phyloP scores from a whole-genome alignment of 2,888 invertebrate species.

The Syritta pipiens region DNA sequence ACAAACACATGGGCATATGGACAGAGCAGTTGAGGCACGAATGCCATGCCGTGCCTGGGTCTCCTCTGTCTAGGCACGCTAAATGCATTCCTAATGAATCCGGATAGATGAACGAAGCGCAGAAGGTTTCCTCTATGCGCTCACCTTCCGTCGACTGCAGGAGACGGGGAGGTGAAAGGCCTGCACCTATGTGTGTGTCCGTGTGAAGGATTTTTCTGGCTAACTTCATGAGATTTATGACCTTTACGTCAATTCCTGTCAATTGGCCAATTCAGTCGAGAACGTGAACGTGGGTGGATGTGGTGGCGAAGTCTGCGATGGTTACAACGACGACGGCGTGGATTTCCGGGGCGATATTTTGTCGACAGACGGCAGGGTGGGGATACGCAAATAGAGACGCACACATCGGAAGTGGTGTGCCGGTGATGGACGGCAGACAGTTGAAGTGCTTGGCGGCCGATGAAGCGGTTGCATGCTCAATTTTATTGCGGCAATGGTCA shows the following conservation, averaged over 20 bases:
- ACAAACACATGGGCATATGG: background rate
- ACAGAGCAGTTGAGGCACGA: background rate
- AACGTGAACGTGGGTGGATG: background rate
- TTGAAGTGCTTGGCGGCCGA: background rate
- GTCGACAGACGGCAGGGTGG: background rate
- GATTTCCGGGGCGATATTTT: conserved; percentile 1
- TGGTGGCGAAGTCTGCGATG: conserved; percentile 13
- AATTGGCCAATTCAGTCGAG: conserved; percentile 19
- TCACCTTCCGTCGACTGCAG: conserved; percentile 4
- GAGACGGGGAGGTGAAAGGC: background rate
- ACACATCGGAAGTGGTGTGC: background rate
- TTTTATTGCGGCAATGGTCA: no score
- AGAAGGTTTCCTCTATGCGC: background rate
- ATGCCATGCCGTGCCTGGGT: background rate
- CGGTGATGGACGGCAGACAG: conserved; percentile 2
- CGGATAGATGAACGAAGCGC: conserved; percentile 1
- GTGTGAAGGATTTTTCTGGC: conserved; percentile 11
- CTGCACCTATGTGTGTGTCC: background rate
- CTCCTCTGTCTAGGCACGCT: conserved; percentile 13
- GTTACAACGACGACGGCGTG: background rate
- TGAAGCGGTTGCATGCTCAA: background rate
- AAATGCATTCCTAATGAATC: conserved; percentile 20
- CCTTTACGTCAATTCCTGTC: conserved; percentile 35
- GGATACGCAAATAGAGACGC: background rate
- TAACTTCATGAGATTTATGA: conserved; percentile 35